Percentiles rank a stretch among this genome's conserved stretches.
phyloP scores from a whole-genome alignment of 1,140 invertebrate species.

The Pteromalus puparum region DNA sequence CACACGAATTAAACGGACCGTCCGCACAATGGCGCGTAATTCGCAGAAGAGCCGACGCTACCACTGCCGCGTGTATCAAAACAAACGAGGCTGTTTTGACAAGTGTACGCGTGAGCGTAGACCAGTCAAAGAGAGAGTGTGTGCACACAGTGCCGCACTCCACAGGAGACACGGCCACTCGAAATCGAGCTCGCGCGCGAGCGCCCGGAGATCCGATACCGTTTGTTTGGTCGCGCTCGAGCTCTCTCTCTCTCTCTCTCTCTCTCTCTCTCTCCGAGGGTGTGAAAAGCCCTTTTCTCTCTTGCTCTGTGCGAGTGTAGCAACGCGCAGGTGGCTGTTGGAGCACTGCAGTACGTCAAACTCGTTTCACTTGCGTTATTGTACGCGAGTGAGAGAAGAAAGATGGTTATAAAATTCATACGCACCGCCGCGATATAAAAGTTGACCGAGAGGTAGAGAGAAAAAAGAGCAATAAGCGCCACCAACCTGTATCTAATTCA shows the following conservation, averaged over 20 bases:
- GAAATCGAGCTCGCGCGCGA: slow-evolving; percentile 31
- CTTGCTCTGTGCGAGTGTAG: not conserved
- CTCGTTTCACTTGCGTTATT: too few species aligned
- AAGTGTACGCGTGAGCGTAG: slow-evolving; percentile 11
- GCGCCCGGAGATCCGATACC: slow-evolving; percentile 4
- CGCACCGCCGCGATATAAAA: too few species aligned
- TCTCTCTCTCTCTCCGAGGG: not conserved
- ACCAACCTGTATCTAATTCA: not conserved
- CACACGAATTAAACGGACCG: slow-evolving; percentile 23
- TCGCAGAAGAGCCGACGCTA: not conserved
- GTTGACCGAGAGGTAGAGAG: not conserved
- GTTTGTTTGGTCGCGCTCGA: not conserved
- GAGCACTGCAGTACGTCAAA: not conserved
- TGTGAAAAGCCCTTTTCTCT: slow-evolving; percentile 7
- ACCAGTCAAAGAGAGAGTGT: not conserved
- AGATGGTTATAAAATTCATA: not conserved
- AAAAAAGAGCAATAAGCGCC: slow-evolving; percentile 8
- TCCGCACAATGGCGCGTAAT: not conserved
- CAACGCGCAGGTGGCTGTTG: not conserved
- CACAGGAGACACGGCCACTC: slow-evolving; percentile 13
- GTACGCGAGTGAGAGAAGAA: not conserved
- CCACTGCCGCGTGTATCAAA: slow-evolving; percentile 5
- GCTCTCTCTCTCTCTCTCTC: not conserved
- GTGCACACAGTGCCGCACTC: slow-evolving; percentile 9
- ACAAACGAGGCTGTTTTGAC: slow-evolving; percentile 47